phyloP scores from a whole-genome alignment of 1,140 invertebrate species.

The Aradophagus sp. region DNA sequence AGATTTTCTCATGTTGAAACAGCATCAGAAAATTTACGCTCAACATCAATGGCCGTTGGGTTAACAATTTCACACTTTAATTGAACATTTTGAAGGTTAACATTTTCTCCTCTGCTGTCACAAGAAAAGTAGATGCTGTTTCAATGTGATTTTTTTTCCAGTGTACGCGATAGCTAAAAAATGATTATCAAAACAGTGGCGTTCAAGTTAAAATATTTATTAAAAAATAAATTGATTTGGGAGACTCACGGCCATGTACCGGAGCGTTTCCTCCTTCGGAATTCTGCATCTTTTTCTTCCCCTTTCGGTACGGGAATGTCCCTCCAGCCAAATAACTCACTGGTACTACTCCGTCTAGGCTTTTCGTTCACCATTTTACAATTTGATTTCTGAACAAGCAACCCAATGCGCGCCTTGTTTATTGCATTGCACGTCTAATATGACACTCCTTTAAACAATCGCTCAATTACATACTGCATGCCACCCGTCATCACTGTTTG shows the following conservation, averaged over 20 bases:
- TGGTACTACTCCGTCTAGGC: constrained; percentile 58
- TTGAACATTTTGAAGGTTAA: too few species aligned
- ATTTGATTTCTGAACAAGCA: constrained; percentile 22
- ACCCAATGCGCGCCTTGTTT: constrained; percentile 7
- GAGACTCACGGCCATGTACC: constrained; percentile 68
- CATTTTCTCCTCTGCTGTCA: too few species aligned
- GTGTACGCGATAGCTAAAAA: too few species aligned
- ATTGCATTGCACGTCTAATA: constrained; percentile 8
- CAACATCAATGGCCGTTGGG: too few species aligned
- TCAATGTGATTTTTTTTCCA: too few species aligned
- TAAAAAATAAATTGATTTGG: constrained; percentile 11
- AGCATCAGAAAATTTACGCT: too few species aligned
- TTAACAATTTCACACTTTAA: too few species aligned
- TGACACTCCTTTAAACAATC: background rate
- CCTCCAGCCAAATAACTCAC: constrained; percentile 60
- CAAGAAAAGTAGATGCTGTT: too few species aligned
- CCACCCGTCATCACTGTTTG: background rate
- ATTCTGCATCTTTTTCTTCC: constrained; percentile 59
- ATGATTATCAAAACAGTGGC: too few species aligned
- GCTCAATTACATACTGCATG: background rate
- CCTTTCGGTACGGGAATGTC: constrained; percentile 50
- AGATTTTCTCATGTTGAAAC: too few species aligned
- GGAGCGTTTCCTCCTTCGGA: constrained; percentile 61
- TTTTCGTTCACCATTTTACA: constrained; percentile 59
- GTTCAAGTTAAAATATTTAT: too few species aligned